A percentile compares a stretch with the other conserved stretches of the same genome.
Conservation (phyloP, 2,888 invertebrate species). For the Pachymerium ferrugineum region DNA sequence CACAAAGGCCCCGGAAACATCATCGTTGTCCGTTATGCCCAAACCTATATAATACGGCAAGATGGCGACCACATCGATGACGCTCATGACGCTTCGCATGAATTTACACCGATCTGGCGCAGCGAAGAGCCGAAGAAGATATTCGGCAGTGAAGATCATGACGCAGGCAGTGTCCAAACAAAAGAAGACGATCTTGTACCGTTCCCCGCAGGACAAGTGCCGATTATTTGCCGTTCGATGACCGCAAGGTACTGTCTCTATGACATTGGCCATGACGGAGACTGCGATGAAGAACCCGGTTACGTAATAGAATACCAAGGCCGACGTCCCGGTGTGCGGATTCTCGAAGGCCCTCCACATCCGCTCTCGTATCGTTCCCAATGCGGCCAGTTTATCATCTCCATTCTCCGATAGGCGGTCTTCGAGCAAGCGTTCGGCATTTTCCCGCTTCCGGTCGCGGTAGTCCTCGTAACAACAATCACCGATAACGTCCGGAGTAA, state of each 20-base stretch:
- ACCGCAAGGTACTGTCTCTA: slow-evolving; percentile 94
- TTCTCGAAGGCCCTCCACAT: slow-evolving; percentile 99
- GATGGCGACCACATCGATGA: slow-evolving; percentile 99
- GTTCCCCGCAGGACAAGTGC: slow-evolving; percentile 78
- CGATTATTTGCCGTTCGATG: slow-evolving; percentile 64
- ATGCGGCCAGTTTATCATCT: slow-evolving; percentile 65
- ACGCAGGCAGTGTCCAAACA: slow-evolving; percentile 99
- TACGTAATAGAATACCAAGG: slow-evolving; percentile 99
- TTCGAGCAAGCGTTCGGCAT: slow-evolving; percentile 95
- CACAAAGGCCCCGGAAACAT: slow-evolving; percentile 98
- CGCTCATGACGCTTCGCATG: slow-evolving; percentile 96
- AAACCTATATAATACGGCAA: slow-evolving; percentile 98
- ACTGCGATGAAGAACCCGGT: slow-evolving; percentile 99
- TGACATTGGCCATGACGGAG: slow-evolving; percentile 98
- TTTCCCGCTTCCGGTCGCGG: slow-evolving; percentile 95
- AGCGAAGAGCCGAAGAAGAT: slow-evolving; percentile 83
- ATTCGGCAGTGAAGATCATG: slow-evolving; percentile 99
- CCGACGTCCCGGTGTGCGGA: slow-evolving; percentile 96
- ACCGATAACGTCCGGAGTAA: slow-evolving; percentile 91
- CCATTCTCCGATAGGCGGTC: slow-evolving; percentile 91
- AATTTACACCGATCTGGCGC: slow-evolving; percentile 98
- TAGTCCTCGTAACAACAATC: slow-evolving; percentile 99
- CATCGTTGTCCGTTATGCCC: slow-evolving; percentile 95
- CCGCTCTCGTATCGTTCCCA: slow-evolving; percentile 78
- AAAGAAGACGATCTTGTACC: slow-evolving; percentile 97